A percentile compares a stretch with the other conserved stretches of the same genome.
Evolutionary conservation across 2,797 vertebrate species (phyloP).

Genomic region (Eupleurogrammus muticus): DNA sequence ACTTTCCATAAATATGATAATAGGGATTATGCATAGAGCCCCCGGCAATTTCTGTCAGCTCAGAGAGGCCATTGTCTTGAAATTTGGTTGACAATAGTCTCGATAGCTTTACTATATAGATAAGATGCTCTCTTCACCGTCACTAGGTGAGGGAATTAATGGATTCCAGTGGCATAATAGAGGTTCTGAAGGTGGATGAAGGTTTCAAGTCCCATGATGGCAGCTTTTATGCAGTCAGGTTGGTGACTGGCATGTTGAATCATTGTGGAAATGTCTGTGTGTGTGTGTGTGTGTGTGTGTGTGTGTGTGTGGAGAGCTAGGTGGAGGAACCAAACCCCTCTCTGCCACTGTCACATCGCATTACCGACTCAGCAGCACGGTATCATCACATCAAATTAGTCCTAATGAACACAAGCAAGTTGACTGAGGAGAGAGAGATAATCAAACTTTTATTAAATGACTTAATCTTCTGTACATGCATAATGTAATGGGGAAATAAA

Average conservation of each 20-base stretch:
- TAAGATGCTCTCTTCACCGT: conserved; percentile 14
- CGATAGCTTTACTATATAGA: conserved; percentile 33
- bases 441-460: conserved; percentile 87
- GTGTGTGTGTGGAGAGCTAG: conserved; percentile 23
- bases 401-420: conserved; percentile 79
- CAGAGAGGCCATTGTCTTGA: conserved; percentile 69
- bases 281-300: conserved; percentile 25
- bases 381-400: conserved; percentile 77
- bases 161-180: conserved; percentile 28
- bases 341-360: conserved; percentile 65
- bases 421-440: conserved; percentile 74
- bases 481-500: conserved; percentile 68
- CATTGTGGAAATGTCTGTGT: conserved; percentile 18
- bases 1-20: conserved; percentile 82
- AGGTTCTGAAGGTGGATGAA: conserved; percentile 21
- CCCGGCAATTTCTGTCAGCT: conserved; percentile 36
- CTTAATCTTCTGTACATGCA: conserved; percentile 86
- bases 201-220: conserved; percentile 26
- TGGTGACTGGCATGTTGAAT: conserved; percentile 70
- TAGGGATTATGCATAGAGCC: conserved; percentile 55
- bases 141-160: conserved; percentile 54
- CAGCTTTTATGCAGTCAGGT: conserved; percentile 29
- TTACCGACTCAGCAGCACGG: conserved; percentile 65
- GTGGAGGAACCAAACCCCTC: conserved; percentile 46
- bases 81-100: conserved; percentile 65